Base-by-base conservation (phyloP, 2,113 vertebrate genomes). In the Alosa alosa region DNA sequence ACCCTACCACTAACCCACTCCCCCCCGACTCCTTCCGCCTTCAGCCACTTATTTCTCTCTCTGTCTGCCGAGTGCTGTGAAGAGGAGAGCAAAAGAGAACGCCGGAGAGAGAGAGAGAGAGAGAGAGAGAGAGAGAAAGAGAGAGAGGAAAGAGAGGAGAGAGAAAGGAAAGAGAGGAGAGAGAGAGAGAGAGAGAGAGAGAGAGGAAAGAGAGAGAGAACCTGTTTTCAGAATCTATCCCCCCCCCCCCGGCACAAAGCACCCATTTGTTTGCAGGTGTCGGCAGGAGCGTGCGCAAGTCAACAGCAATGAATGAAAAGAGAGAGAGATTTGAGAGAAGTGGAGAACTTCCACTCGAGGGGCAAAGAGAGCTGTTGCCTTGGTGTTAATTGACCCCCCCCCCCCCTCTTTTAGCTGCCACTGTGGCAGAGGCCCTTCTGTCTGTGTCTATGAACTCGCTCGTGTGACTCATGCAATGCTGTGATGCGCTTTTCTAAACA, bases 31-130 rank as follows among this genome's bases (percentile, higher is more conserved):
- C 9, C 52, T 57, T 57, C 17, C 18, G 52, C 13, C 52, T 57
- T 44, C 41, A 44, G 41, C 41, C 41, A 3, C 52, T 57, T 11
- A 57, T 57, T 17, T 57, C 17, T 13, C 47, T 11, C 47, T 49
- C 47, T 49, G 11, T 44, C 41, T 44, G 41, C 7, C 11, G 47
- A 55, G 52, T 18, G 52, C 17, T 6, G 4, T 10, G 8, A 36
- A 25, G n/a, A 31, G 25, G 1, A 31, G 84, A 55, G 81, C 45
- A 47, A 82, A 87, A 82, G 45, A 20, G 87, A 25, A 85, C 36
- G 64, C 3, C 22, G 6, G 7, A 20, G 3, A 9, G n/a, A 57
- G 20, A 18, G 17, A 50, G 13, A 3, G 49, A 50, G 49, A 50
- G 13, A 36, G 25, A 31, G 9, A 72, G 6, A 36, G 64, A 36